Evolutionary conservation across 2,797 vertebrate species (phyloP).

Genomic region (Nyctalus aviator): DNA sequence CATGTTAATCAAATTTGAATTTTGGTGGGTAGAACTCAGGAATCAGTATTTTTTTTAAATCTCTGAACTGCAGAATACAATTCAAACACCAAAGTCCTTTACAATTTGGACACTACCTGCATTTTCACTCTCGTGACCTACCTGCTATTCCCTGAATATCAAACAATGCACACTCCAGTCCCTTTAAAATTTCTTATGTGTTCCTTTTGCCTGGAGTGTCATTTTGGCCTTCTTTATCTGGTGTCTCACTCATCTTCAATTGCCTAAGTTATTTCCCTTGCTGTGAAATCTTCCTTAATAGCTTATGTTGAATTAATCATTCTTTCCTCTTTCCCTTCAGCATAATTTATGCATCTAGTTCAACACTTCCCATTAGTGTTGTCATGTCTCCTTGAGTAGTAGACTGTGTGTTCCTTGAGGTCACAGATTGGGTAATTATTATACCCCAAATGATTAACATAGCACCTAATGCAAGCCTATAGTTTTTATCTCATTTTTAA

Average conservation of each 20-base stretch:
- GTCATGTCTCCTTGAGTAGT: not conserved
- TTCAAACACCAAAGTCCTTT: not conserved
- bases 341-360: not conserved
- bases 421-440: not conserved
- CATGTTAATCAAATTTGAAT: not conserved
- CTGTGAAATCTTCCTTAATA: not conserved
- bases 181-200: not conserved
- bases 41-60: constrained; percentile 27
- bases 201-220: not conserved
- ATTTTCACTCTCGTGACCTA: not conserved
- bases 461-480: not conserved
- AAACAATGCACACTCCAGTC: not conserved
- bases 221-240: not conserved
- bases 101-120: not conserved
- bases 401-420: not conserved
- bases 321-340: not conserved
- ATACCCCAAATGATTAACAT: not conserved
- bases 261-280: not conserved
- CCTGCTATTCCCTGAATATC: not conserved
- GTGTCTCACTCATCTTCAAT: not conserved
- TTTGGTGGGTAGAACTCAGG: not conserved
- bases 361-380: not conserved
- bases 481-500: not conserved
- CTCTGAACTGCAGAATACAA: not conserved
- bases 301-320: not conserved